Base-by-base conservation (phyloP, 2,888 invertebrate species). In the Temnothorax rugatulus region DNA sequence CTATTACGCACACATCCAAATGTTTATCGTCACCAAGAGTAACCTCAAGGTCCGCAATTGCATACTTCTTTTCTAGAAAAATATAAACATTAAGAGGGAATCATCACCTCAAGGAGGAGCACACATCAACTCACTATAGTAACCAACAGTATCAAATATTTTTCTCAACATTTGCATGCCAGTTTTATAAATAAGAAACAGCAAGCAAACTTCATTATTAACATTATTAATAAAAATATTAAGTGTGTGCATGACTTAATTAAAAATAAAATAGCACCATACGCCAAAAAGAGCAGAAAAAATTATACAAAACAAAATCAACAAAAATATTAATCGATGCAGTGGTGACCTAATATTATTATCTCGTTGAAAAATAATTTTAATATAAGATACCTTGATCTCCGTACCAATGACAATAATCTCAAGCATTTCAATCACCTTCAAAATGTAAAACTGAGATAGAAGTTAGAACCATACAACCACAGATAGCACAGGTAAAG, bases 201-300 rank as follows among this genome's bases (percentile, higher is more conserved):
- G n/a, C 50, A 52, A n/a, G 8, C 50, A 52, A 52, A 52, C n/a
- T 34, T 34, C 4, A 7, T n/a, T 3, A 29, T 29, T 29, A 2
- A 18, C 50, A 52, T 52, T 52, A 52, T 52, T 52, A 52, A 52
- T n/a, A 52, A 52, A 52, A 52, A n/a, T n/a, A 52, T n/a, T 52
- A n/a, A 52, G 50, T 52, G 7, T 52, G n/a, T 52, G n/a, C 50
- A 52, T 52, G 4, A n/a, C 15, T 52, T 52, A n/a, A 52, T 52
- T 52, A 52, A 52, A 52, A n/a, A 52, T 52, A 52, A 52, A n/a
- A 52, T n/a, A 52, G n/a, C n/a, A 52, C 18, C 18, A 50, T 34
- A 34, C 7, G 0, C n/a, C 50, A 18, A 52, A 52, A 8, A 52
- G n/a, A 52, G n/a, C 50, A 50, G 50, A 50, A 50, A 52, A 52